Percentiles rank a stretch among this genome's conserved stretches.
These are phyloP conservation scores for Plotosus lineatus DNA, from an alignment of 2,113 vertebrate genomes.

Conservation along the genomic window DNA sequence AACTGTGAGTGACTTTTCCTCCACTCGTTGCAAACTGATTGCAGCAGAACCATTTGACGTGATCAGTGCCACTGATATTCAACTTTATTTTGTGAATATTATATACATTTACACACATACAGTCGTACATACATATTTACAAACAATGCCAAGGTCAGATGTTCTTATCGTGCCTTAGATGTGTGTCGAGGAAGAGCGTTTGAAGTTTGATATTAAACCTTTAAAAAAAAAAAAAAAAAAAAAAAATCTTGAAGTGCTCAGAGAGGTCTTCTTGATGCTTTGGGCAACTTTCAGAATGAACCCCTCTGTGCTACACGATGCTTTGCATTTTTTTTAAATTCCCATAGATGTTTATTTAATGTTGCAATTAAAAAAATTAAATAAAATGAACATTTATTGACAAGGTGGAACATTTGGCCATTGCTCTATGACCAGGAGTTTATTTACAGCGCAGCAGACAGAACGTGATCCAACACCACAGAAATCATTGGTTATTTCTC, in stretches of 20 bases:
- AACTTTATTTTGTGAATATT: slow-evolving; percentile 55
- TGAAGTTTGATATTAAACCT: background rate
- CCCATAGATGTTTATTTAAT: background rate
- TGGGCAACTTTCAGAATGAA: slow-evolving; percentile 25
- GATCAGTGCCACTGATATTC: slow-evolving; percentile 43
- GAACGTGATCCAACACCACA: slow-evolving; percentile 42
- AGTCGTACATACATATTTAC: slow-evolving; percentile 58
- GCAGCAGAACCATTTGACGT: slow-evolving; percentile 40
- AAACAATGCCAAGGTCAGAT: slow-evolving; percentile 37
- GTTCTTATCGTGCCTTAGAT: slow-evolving; percentile 27
- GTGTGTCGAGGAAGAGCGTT: slow-evolving; percentile 38
- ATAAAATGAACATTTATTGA: slow-evolving; percentile 37
- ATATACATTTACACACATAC: slow-evolving; percentile 57
- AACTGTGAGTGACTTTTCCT: background rate
- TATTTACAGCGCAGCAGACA: slow-evolving; percentile 57
- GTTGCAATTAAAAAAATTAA: slow-evolving; percentile 6
- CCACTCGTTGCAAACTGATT: slow-evolving; percentile 2
- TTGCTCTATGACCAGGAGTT: slow-evolving; percentile 38
- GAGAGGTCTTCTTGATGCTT: background rate
- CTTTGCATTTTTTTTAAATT: slow-evolving; percentile 30
- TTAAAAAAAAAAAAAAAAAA: background rate
- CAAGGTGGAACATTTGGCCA: slow-evolving; percentile 30
- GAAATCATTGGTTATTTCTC: slow-evolving; percentile 41
- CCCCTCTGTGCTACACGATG: slow-evolving; percentile 49
- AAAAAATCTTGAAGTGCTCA: background rate